Conservation (phyloP, 2,888 invertebrate genomes). For the Temnothorax unifasciatus region DNA sequence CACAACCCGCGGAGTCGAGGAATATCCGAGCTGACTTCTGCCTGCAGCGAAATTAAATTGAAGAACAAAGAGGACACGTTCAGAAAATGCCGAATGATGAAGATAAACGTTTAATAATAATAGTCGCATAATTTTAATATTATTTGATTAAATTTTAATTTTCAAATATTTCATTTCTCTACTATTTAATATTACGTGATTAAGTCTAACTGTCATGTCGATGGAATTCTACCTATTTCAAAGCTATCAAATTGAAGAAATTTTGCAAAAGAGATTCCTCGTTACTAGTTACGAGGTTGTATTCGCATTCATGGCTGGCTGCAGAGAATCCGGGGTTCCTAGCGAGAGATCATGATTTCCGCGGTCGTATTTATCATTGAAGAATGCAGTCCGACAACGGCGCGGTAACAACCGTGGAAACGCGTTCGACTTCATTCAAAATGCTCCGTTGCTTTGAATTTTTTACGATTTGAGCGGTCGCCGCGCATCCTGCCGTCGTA, state of each 20-base stretch:
- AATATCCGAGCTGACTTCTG: not conserved
- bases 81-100: not conserved
- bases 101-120: not conserved
- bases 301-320: not conserved
- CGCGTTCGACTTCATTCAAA: constrained; percentile 45
- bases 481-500: constrained; percentile 52
- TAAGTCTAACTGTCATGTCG: not conserved
- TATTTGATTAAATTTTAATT: constrained; percentile 11
- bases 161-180: not conserved
- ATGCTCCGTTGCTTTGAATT: constrained; percentile 26
- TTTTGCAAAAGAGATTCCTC: not conserved
- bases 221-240: not conserved
- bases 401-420: not conserved
- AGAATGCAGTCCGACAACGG: not conserved
- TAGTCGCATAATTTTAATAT: not conserved
- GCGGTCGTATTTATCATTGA: constrained; percentile 44
- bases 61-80: too few relatives aligned
- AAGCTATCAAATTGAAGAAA: not conserved
- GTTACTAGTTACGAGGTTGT: not conserved
- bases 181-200: not conserved
- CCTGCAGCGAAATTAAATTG: not conserved
- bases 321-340: not conserved
- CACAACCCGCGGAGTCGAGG: not conserved
- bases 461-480: constrained; percentile 61
- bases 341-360: constrained; percentile 20